Evolutionary conservation across 2,797 vertebrate species (phyloP), one percentile per base, ranked within the genome.

Genomic region (Phaenicophaeus curvirostris): DNA sequence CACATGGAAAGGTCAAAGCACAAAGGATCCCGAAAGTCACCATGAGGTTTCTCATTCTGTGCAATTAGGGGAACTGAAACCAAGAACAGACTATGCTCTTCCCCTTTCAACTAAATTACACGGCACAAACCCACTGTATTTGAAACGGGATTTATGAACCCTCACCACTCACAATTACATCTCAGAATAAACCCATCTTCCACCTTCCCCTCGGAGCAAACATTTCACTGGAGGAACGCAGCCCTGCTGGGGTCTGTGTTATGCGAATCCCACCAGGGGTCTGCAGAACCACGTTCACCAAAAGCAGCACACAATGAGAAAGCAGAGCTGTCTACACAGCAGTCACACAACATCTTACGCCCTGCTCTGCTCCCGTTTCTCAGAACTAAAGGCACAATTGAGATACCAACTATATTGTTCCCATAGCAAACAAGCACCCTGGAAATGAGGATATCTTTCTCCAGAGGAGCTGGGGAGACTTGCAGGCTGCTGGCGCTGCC

Each of bases 151-250:
- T 79, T 90, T 74, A 42, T 54, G 44, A 92, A 89, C 44, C 63
- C 41, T 82, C 50, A 71, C 92, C 92, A 87, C 80, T 87, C 6
- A 0, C 73, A 89, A 94, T 95, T 95, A 85, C 37, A 33, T 61
- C 86, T 80, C 81, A 85, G 93, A 82, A 95, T 93, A 95, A 96
- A 80, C 44, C 46, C 63, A 81, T 84, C 37, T 94, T 46, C 90
- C 44, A 27, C 54, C 44, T 69, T 73, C 17, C 58, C 63, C 54
- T 68, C 74, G 30, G 51, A 85, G 69, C 71, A 62, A 35, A 79
- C 39, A 9, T 21, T 54, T 18, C 30, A 18, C 74, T 66, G 61
- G 7, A 58, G 71, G 11, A 48, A 42, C 75, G 11, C 69, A 74
- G 80, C 74, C 35, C 54, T 91, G 76, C 68, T 79, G 62, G 46